Evolutionary conservation across 2,797 vertebrate species (phyloP).

Genomic region (Mico argentatus): DNA sequence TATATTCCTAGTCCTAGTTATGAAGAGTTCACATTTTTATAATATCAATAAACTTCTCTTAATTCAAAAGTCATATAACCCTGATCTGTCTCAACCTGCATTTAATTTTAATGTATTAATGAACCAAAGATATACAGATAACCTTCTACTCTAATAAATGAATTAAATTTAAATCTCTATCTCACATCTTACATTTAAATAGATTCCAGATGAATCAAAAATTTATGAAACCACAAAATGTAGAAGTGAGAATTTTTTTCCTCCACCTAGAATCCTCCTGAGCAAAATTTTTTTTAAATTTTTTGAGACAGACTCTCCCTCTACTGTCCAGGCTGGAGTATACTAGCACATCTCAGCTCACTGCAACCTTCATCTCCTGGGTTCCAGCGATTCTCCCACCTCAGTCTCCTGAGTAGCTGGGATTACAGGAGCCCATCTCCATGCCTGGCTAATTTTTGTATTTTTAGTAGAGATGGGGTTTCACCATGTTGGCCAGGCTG

Average conservation of each 20-base stretch:
- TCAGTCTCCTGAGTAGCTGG: neutral
- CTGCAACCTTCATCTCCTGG: neutral
- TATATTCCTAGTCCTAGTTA: neutral
- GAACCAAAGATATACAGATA: neutral
- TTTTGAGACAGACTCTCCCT: neutral
- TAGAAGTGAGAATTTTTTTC: neutral
- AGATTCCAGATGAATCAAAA: neutral
- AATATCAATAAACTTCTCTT: neutral
- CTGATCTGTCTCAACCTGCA: neutral
- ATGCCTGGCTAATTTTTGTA: neutral
- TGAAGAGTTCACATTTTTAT: neutral
- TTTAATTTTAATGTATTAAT: neutral
- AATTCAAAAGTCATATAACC: neutral
- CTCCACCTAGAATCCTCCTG: neutral
- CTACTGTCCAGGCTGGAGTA: neutral
- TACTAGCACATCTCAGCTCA: rapidly evolving
- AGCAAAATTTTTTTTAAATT: neutral
- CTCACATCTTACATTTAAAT: neutral
- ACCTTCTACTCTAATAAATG: neutral
- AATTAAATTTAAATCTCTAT: neutral
- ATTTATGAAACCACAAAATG: neutral
- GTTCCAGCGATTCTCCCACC: neutral
- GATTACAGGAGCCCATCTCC: neutral
- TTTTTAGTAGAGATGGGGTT: neutral
- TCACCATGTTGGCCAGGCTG: neutral